Base-by-base conservation (phyloP, 2,113 vertebrate genomes). In the Pterocles burchelli region DNA sequence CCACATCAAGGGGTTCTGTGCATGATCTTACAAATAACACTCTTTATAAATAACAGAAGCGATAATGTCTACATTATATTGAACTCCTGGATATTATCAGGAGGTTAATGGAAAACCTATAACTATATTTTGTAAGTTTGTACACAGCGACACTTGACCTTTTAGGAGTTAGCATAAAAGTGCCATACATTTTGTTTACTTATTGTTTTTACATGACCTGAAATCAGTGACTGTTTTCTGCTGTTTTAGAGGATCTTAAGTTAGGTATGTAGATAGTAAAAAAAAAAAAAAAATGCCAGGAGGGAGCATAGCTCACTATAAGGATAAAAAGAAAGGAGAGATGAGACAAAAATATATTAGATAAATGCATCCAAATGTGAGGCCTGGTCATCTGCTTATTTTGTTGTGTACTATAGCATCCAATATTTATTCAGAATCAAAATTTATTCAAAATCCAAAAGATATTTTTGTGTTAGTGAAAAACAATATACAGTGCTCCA, bases 401-500 rank as follows among this genome's bases (percentile, higher is more conserved):
- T 52, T 80, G 7, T 49, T 66, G 25, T 54, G 28, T 90, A 87
- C 16, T 51, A 78, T 26, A 72, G 48, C 18, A 85, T 38, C 11
- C 25, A 75, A 72, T 94, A 75, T 28, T 14, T 93, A 59, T 88
- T 85, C 66, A 72, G 58, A 72, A 72, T 52, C 31, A 59, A 26
- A 85, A 74, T 81, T 84, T 93, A 67, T 84, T 84, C 26, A 70
- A 77, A 93, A 58, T 88, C 7, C 7, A 33, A 54, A 74, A 78
- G 7, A 59, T 22, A 73, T 67, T 71, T 89, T 2, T 24, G 81
- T 57, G 19, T 24, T 78, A 76, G 54, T 79, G 61, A 81, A 89
- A 78, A 97, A 59, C 24, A 72, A 38, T 55, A 85, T 22, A 28
- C 3, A 24, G 4, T 45, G 14, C 12, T 78, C 43, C 15, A 90